Evolutionary conservation across 2,888 invertebrate species (phyloP), one percentile per base, ranked within the genome.

Genomic region (Drosophila limbata): DNA sequence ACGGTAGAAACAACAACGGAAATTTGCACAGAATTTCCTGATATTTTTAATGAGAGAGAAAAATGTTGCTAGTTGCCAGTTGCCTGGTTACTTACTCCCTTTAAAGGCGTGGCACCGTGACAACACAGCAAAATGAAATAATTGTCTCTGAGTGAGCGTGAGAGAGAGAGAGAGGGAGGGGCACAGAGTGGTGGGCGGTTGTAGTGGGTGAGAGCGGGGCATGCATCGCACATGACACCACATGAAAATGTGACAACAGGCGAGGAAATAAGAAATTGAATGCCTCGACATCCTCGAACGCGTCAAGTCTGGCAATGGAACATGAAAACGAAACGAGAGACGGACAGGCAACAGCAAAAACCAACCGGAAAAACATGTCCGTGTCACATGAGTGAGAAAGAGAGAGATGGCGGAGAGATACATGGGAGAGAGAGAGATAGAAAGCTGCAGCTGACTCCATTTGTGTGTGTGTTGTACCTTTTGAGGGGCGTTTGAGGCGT

Each of bases 201-300:
- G 1, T 4, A 8, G 1, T 4, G 42, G 6, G 9, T 10, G 44
- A 6, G 4, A 33, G 19, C n/a, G n/a, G 17, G 15, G 47, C 6
- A 11, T 2, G n/a, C 61, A 53, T 37, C 21, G 57, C 40, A 83
- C 71, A 81, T 71, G 71, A 79, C 86, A 67, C 66, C 79, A 69
- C 73, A 77, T 69, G 81, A 79, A 79, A 81, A 86, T 77, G 77
- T 81, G 84, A 84, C 84, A 75, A 73, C 53, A 71, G 72, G 72
- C 70, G 66, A 72, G 71, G 48, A 75, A 70, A 73, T 77, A 77
- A 84, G 82, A 75, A 84, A 82, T 76, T 80, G 82, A 86, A 86
- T 73, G 80, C 59, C 71, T 68, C 73, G 71, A 73, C 76, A 73
- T 70, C 78, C 73, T 84, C 66, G 68, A 77, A 68, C 74, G 73